phyloP scores from a whole-genome alignment of 2,888 invertebrate species.

The Calliphora vomitoria region DNA sequence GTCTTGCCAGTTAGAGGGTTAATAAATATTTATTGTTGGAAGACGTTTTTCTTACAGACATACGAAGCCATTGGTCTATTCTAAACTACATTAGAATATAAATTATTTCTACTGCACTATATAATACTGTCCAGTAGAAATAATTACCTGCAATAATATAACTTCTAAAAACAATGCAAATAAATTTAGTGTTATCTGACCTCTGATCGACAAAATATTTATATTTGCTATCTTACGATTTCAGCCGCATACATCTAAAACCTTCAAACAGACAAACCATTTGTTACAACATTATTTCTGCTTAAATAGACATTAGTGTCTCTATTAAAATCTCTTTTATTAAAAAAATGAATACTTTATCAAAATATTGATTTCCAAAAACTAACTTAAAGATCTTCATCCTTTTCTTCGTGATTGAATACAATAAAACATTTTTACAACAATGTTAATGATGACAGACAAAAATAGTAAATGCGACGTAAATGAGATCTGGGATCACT shows the following conservation, averaged over 20 bases:
- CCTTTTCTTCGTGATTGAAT: constrained; percentile 4
- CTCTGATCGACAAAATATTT: neutral
- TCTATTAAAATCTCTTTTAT: constrained; percentile 25
- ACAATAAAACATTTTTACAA: constrained; percentile 52
- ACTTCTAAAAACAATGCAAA: no score
- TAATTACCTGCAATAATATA: no score
- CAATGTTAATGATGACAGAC: constrained; percentile 38
- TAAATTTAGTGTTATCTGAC: no score
- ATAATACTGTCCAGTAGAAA: no score
- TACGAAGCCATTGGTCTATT: no score
- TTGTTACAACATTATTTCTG: neutral
- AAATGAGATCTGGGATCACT: constrained; percentile 27
- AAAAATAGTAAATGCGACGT: constrained; percentile 36
- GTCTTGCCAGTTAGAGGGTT: no score
- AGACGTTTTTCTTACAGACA: no score
- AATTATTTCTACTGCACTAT: no score
- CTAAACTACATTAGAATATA: no score
- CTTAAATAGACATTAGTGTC: constrained; percentile 39
- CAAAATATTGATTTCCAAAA: constrained; percentile 56
- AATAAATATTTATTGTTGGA: no score
- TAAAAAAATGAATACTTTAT: constrained; percentile 19
- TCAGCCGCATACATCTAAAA: constrained; percentile 7
- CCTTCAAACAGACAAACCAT: neutral
- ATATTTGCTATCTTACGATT: neutral
- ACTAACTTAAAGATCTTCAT: constrained; percentile 13